Conservation (phyloP, 2,888 invertebrate species). For the Lasioglossum villosulum region DNA sequence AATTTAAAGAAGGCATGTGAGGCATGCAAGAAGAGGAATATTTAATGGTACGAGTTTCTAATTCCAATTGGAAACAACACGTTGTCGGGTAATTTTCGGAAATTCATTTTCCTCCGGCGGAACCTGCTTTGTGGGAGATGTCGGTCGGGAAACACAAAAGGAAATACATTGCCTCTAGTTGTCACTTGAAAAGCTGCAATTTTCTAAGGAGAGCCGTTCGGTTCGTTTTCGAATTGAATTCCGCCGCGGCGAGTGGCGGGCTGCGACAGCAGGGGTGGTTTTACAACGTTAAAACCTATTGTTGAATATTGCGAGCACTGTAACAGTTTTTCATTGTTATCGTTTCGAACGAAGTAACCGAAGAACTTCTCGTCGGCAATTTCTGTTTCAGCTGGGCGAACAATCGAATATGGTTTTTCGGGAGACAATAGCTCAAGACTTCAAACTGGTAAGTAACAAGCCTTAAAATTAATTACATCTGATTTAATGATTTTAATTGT, state of each 20-base stretch:
- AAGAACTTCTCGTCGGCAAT: neutral
- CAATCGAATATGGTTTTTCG: neutral
- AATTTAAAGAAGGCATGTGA: neutral
- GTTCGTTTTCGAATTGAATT: slow-evolving; percentile 58
- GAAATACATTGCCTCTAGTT: slow-evolving; percentile 51
- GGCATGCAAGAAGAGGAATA: neutral
- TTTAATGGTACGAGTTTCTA: neutral
- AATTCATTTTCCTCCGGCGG: neutral
- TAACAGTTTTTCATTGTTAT: slow-evolving; percentile 71
- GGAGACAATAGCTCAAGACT: neutral
- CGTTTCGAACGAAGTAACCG: slow-evolving; percentile 9
- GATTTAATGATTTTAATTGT: neutral
- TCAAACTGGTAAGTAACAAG: neutral
- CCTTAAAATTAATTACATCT: neutral
- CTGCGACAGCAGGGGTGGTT: slow-evolving; percentile 36
- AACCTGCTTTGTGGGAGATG: neutral
- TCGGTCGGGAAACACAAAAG: slow-evolving; percentile 6
- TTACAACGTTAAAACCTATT: slow-evolving; percentile 65
- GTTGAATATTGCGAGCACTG: slow-evolving; percentile 57
- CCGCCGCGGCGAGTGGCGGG: slow-evolving; percentile 75
- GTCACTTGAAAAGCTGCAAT: slow-evolving; percentile 44
- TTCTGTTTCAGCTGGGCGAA: neutral
- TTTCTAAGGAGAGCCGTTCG: slow-evolving; percentile 45
- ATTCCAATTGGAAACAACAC: neutral
- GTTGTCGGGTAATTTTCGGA: neutral